Conservation (phyloP, 2,888 invertebrate genomes). For the Sarcophaga caerulescens region DNA sequence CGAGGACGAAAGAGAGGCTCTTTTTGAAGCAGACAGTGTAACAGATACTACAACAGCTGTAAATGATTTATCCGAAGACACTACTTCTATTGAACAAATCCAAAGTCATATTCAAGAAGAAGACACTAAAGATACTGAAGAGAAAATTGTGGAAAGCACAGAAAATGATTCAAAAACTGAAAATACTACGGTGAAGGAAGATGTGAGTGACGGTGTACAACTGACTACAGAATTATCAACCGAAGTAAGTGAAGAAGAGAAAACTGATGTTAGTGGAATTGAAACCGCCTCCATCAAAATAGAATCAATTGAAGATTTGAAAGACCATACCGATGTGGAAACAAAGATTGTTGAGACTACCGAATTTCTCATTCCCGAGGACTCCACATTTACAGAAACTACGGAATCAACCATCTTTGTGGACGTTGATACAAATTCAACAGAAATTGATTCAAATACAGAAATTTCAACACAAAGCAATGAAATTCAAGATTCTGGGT, state of each 20-base stretch:
- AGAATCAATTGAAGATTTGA: slow-evolving; percentile 19
- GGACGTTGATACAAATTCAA: slow-evolving; percentile 71
- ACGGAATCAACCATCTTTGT: slow-evolving; percentile 60
- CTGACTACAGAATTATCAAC: background rate
- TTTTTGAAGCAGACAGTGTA: slow-evolving; percentile 66
- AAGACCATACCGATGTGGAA: slow-evolving; percentile 15
- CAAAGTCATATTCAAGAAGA: background rate
- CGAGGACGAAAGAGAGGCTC: slow-evolving; percentile 71
- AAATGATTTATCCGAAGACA: slow-evolving; percentile 25
- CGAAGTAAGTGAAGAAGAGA: slow-evolving; percentile 37
- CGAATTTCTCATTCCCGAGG: background rate
- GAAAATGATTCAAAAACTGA: slow-evolving; percentile 6
- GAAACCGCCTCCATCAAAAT: slow-evolving; percentile 12
- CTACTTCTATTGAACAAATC: background rate
- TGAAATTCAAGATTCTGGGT: background rate
- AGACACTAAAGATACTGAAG: background rate
- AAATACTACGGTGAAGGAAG: slow-evolving; percentile 14
- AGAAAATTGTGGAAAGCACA: background rate
- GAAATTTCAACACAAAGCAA: background rate
- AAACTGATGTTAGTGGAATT: background rate
- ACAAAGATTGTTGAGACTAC: slow-evolving; percentile 28
- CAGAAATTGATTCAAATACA: slow-evolving; percentile 69
- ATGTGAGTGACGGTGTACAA: background rate
- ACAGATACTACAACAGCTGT: slow-evolving; percentile 38
- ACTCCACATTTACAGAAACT: background rate